Evolutionary conservation across 2,797 vertebrate genomes (phyloP), one percentile per base, ranked within the genome.

Genomic region (Sebastiscus tertius): DNA sequence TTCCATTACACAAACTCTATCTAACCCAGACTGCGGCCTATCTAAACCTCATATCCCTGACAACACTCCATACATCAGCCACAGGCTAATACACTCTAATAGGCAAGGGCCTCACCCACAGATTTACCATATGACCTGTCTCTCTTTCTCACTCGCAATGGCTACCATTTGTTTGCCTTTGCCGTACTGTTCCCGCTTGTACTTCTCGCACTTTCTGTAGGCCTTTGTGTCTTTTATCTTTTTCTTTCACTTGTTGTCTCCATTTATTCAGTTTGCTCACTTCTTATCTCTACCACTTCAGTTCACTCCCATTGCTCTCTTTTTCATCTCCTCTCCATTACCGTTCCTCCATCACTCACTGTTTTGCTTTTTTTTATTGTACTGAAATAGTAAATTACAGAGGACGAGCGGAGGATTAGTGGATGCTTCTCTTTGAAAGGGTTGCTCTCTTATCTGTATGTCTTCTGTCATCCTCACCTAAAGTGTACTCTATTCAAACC

Each of bases 1-100:
- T 95, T 94, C 93, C 93, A 94, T 95, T 94, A 95, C 92, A 94
- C 87, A 93, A 92, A 94, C 92, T 90, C 90, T 92, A 93, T 94
- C 93, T 93, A 85, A 78, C 74, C 83, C 88, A 92, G 89, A 92
- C 88, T 88, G 82, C 75, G 72, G 88, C 91, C 89, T 91, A 92
- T 93, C 90, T 91, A 93, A 94, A 94, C 91, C 92, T 94, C 92
- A 94, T 95, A 93, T 94, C 92, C 89, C 87, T 94, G 94, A 95
- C 93, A 93, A 92, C 83, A 81, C 80, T 89, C 92, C 92, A 95
- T 95, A 94, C 86, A 95, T 95, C 94, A 94, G 88, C 93, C 92
- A 88, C 92, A 92, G 90, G 88, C 91, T 94, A 94, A 95, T 94
- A 93, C 83, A 81, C 89, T 88, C 75, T 93, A 93, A 93, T 94